Percentiles rank a stretch among this genome's conserved stretches.
Evolutionary conservation across 2,888 invertebrate species (phyloP).

Genomic region (Allolobophora icterica): DNA sequence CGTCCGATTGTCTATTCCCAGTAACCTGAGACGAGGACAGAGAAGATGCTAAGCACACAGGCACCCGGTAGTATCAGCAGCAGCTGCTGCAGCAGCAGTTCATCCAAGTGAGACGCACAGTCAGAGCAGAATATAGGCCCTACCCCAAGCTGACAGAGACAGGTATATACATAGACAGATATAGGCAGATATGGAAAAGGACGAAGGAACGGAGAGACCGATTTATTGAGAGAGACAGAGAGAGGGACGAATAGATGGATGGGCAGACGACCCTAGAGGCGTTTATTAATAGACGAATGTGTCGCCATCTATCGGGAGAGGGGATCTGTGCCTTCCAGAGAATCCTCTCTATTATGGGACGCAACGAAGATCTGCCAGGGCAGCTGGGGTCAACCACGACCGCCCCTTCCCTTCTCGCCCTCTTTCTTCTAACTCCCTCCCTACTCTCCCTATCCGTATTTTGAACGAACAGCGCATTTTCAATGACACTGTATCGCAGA

Average conservation of each 20-base stretch:
- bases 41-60: not conserved
- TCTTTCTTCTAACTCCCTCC: not conserved
- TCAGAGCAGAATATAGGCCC: not conserved
- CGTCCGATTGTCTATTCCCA: not conserved
- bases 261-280: not conserved
- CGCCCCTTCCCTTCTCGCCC: not conserved
- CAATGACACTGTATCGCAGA: not conserved
- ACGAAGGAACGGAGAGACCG: not conserved
- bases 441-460: not conserved
- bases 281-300: not conserved
- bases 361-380: not conserved
- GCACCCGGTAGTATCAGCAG: not conserved
- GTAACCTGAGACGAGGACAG: not conserved
- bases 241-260: not conserved
- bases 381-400: conserved; percentile 11
- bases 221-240: no score
- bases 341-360: conserved; percentile 1
- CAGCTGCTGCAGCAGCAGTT: not conserved
- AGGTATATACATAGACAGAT: not conserved
- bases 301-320: not conserved
- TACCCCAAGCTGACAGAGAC: not conserved
- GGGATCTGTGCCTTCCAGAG: not conserved
- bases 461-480: not conserved
- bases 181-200: not conserved
- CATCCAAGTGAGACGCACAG: not conserved